Percentiles rank a stretch among this genome's conserved stretches.
phyloP scores from a whole-genome alignment of 2,113 vertebrate species.

The Tursiops truncatus region DNA sequence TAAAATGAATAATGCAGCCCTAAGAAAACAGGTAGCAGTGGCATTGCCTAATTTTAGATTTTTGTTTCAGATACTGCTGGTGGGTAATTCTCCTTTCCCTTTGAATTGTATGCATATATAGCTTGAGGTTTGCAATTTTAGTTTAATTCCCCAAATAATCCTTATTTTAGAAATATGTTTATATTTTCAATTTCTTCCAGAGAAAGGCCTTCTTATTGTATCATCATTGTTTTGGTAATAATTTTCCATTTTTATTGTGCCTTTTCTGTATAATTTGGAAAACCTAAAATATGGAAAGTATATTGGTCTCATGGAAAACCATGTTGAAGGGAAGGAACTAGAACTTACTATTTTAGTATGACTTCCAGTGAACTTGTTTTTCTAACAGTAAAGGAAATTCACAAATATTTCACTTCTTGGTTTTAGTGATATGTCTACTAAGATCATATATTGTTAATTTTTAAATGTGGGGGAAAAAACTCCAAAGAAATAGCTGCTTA shows the following conservation, averaged over 20 bases:
- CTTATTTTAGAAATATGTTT: background rate
- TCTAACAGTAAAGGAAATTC: slow-evolving; percentile 14
- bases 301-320: background rate
- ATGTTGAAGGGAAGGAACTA: background rate
- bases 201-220: background rate
- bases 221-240: background rate
- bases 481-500: background rate
- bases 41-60: background rate
- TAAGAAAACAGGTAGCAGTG: background rate
- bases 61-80: background rate
- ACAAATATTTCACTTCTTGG: background rate
- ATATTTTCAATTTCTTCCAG: background rate
- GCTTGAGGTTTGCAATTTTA: background rate
- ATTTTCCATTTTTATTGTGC: background rate
- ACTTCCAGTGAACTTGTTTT: background rate
- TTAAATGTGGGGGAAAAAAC: background rate
- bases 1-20: background rate
- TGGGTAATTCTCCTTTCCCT: background rate
- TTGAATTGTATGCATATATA: background rate
- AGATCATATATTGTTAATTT: background rate
- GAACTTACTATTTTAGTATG: background rate
- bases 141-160: background rate
- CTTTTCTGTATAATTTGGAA: background rate
- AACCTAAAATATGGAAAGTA: background rate
- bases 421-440: background rate